These are phyloP conservation scores for Thalpophila matura DNA, from an alignment of 2,888 invertebrate genomes.

Conservation along the genomic window DNA sequence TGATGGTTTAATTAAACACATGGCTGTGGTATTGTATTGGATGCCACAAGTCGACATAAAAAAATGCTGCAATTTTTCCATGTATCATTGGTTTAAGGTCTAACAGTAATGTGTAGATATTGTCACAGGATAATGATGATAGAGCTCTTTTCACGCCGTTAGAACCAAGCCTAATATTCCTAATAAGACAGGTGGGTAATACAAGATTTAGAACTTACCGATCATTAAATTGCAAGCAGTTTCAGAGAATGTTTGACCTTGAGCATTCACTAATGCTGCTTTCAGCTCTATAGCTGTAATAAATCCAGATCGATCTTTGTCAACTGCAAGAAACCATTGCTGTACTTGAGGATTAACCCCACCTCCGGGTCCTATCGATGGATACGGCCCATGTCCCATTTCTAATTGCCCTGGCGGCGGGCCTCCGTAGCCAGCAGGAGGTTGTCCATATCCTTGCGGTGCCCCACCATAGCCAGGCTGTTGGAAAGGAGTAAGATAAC, in stretches of 20 bases:
- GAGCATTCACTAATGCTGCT: slow-evolving; percentile 95
- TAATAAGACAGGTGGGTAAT: too few relatives aligned
- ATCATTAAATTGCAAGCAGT: slow-evolving; percentile 97
- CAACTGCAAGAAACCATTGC: slow-evolving; percentile 96
- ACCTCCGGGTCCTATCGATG: slow-evolving; percentile 87
- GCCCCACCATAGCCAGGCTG: slow-evolving; percentile 61
- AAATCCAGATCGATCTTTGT: slow-evolving; percentile 95
- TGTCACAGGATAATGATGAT: too few relatives aligned
- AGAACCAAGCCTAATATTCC: too few relatives aligned
- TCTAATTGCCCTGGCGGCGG: slow-evolving; percentile 73
- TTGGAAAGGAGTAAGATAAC: slow-evolving; percentile 33
- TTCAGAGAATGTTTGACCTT: slow-evolving; percentile 95
- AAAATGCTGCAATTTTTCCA: too few relatives aligned
- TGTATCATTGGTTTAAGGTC: too few relatives aligned
- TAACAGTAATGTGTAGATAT: too few relatives aligned
- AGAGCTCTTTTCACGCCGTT: too few relatives aligned
- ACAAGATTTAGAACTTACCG: slow-evolving; percentile 90
- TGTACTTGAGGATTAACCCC: slow-evolving; percentile 93
- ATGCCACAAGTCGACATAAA: too few relatives aligned
- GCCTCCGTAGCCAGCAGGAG: slow-evolving; percentile 65
- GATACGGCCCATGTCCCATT: slow-evolving; percentile 87
- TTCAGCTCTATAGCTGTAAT: slow-evolving; percentile 95
- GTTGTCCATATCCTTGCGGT: slow-evolving; percentile 59
- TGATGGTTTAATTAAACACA: too few relatives aligned
- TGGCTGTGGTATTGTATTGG: too few relatives aligned